A percentile compares a stretch with the other conserved stretches of the same genome.
These are phyloP conservation scores for Diceros bicornis DNA, from an alignment of 2,797 vertebrate genomes.

Conservation along the genomic window DNA sequence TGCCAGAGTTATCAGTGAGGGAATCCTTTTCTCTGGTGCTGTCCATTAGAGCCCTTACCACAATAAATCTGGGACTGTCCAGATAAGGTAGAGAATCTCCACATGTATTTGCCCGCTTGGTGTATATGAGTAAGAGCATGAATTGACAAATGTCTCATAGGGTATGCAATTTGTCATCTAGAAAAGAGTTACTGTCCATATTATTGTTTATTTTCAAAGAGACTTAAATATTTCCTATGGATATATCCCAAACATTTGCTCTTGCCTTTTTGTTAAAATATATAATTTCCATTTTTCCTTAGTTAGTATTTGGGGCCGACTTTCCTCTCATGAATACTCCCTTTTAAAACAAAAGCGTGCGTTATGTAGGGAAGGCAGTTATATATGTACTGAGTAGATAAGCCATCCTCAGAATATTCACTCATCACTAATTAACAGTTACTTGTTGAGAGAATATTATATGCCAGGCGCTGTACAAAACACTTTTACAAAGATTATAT, in stretches of 20 bases:
- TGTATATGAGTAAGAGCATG: not conserved
- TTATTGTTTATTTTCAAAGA: constrained; percentile 60
- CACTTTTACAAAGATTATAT: not conserved
- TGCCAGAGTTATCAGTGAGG: not conserved
- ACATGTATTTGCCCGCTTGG: not conserved
- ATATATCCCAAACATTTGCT: constrained; percentile 30
- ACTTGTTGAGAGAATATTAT: not conserved
- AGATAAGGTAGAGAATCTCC: not conserved
- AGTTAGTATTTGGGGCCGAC: not conserved
- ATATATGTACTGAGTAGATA: not conserved
- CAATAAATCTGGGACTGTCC: not conserved
- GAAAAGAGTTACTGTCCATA: not conserved
- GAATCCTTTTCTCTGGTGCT: not conserved
- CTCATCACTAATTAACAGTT: not conserved
- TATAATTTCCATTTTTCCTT: not conserved
- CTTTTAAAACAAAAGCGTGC: constrained; percentile 27
- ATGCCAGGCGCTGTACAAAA: not conserved
- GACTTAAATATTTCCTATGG: not conserved
- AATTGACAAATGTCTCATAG: not conserved
- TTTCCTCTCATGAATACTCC: constrained; percentile 34
- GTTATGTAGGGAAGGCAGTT: not conserved
- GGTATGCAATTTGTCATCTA: not conserved
- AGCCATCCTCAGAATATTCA: not conserved
- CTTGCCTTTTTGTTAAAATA: constrained; percentile 65
- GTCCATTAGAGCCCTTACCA: not conserved